Percentiles rank a stretch among this genome's conserved stretches.
These are phyloP conservation scores for Aphidius gifuensis DNA, from an alignment of 1,140 invertebrate genomes.

Conservation along the genomic window DNA sequence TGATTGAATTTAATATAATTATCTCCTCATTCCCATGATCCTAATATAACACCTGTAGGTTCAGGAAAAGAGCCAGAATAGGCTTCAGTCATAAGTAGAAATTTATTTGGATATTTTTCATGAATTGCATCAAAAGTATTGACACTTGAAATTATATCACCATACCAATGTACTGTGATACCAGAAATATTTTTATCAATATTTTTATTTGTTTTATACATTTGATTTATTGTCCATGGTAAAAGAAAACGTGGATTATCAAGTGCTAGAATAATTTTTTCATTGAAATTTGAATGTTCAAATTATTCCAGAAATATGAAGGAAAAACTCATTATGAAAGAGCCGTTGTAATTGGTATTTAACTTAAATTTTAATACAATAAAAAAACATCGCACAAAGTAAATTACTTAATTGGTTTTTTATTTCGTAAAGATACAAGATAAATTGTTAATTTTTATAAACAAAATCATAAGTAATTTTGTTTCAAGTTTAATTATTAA, in stretches of 20 bases:
- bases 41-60: constrained; percentile 61
- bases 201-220: constrained; percentile 25
- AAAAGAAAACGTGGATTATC: constrained; percentile 71
- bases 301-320: too few relatives aligned
- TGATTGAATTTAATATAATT: constrained; percentile 68
- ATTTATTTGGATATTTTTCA: too few relatives aligned
- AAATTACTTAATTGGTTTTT: constrained; percentile 4
- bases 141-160: constrained; percentile 59
- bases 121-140: constrained; percentile 58
- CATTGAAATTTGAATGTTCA: too few relatives aligned
- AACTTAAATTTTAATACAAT: constrained; percentile 47
- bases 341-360: constrained; percentile 54
- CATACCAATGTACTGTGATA: constrained; percentile 81
- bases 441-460: too few relatives aligned
- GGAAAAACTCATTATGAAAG: constrained; percentile 51
- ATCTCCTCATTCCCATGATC: constrained; percentile 72
- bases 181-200: constrained; percentile 73
- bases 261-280: constrained; percentile 61
- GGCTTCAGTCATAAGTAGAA: constrained; percentile 76
- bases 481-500: too few relatives aligned
- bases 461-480: too few relatives aligned
- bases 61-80: constrained; percentile 54
- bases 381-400: constrained; percentile 42
- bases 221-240: constrained; percentile 52
- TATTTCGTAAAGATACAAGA: too few relatives aligned